Evolutionary conservation across 1,140 invertebrate species (phyloP).

Genomic region (Macrobrachium rosenbergii): DNA sequence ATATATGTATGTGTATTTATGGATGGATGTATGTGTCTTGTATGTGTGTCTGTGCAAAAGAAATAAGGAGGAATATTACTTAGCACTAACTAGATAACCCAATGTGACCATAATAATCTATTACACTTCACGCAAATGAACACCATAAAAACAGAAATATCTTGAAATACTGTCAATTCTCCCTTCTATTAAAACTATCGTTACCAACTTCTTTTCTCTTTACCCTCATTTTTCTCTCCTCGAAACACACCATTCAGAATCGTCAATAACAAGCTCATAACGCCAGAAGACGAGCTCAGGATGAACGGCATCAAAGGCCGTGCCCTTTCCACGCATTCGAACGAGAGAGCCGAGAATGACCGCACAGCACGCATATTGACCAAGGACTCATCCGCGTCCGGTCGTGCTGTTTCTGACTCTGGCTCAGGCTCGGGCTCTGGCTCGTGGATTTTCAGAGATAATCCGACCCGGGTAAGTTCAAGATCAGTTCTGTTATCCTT

Average conservation of each 20-base stretch:
- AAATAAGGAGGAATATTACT: too few relatives aligned
- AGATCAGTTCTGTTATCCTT: too few relatives aligned
- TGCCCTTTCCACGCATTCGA: not conserved
- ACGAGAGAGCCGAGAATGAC: not conserved
- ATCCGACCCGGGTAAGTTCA: not conserved
- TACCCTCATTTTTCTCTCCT: not conserved
- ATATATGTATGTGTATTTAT: too few relatives aligned
- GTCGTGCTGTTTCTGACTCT: not conserved
- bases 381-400: not conserved
- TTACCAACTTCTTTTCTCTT: not conserved
- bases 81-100: too few relatives aligned
- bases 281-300: conserved; percentile 37
- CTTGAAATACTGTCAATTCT: too few relatives aligned
- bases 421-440: not conserved
- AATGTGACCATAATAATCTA: too few relatives aligned
- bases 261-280: conserved; percentile 51
- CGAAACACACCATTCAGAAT: conserved; percentile 20
- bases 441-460: not conserved
- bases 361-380: conserved; percentile 34
- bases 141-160: too few relatives aligned
- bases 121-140: too few relatives aligned
- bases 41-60: too few relatives aligned
- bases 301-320: not conserved
- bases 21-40: too few relatives aligned
- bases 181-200: too few relatives aligned